A percentile compares a stretch with the other conserved stretches of the same genome.
phyloP scores from a whole-genome alignment of 2,888 invertebrate species.

The Congeria kusceri region DNA sequence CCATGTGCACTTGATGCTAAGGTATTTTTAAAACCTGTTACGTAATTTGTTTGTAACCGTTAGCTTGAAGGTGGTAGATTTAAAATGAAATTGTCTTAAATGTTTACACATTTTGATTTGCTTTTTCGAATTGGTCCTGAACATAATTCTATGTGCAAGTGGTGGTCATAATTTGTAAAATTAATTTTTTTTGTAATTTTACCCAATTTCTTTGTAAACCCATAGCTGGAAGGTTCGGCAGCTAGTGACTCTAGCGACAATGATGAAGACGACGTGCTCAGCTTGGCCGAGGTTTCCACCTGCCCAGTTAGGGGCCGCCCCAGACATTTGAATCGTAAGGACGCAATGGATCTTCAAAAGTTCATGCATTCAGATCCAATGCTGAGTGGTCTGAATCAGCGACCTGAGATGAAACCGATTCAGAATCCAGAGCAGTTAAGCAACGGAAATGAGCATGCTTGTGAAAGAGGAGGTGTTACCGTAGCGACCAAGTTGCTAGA shows the following conservation, averaged over 20 bases:
- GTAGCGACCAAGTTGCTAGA: conserved; percentile 32
- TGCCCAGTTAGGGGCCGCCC: conserved; percentile 58
- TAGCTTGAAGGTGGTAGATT: too few relatives aligned
- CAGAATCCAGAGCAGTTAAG: not conserved
- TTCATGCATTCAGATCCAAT: conserved; percentile 56
- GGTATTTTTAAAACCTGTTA: too few relatives aligned
- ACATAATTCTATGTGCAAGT: too few relatives aligned
- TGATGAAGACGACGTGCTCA: conserved; percentile 58
- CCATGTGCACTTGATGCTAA: too few relatives aligned
- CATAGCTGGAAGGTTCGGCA: conserved; percentile 21
- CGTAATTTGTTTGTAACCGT: too few relatives aligned
- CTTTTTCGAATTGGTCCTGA: too few relatives aligned
- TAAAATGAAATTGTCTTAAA: too few relatives aligned
- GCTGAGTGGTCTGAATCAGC: conserved; percentile 47
- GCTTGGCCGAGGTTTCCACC: conserved; percentile 71
- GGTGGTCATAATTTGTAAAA: too few relatives aligned
- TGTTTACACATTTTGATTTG: too few relatives aligned
- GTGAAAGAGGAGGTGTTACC: conserved; percentile 4
- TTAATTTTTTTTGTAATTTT: too few relatives aligned
- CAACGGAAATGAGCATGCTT: not conserved
- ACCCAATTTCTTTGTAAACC: not conserved
- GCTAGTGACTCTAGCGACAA: conserved; percentile 26
- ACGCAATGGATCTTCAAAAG: conserved; percentile 38
- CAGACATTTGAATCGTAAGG: conserved; percentile 22
- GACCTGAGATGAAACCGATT: conserved; percentile 23